A percentile compares a stretch with the other conserved stretches of the same genome.
Conservation (phyloP, 2,797 vertebrate genomes). For the Anolis apletophallus region DNA sequence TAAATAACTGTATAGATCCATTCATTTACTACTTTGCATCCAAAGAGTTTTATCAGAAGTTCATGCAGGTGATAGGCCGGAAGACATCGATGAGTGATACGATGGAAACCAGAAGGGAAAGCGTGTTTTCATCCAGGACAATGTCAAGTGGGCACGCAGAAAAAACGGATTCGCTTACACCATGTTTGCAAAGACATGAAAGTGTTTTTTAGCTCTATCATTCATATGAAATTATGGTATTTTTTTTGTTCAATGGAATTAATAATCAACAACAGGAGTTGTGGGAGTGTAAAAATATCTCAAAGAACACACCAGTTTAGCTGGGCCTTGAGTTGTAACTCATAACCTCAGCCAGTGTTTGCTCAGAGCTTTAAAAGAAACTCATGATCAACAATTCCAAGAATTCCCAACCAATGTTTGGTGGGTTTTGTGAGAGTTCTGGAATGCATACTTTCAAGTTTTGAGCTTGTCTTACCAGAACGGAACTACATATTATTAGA, state of each 20-base stretch:
- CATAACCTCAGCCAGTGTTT: background rate
- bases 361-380: no score
- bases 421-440: background rate
- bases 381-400: no score
- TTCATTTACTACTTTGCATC: constrained; percentile 97
- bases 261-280: background rate
- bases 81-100: constrained; percentile 55
- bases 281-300: background rate
- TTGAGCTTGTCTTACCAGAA: background rate
- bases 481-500: background rate
- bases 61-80: constrained; percentile 76
- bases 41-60: constrained; percentile 88
- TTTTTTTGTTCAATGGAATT: background rate
- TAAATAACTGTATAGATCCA: constrained; percentile 94
- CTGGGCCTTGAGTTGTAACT: no score
- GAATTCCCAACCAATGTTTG: no score
- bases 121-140: constrained; percentile 76
- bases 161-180: constrained; percentile 28
- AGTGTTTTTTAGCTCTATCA: constrained; percentile 72
- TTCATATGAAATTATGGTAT: background rate
- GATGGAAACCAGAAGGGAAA: constrained; percentile 74
- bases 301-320: background rate
- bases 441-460: no score
- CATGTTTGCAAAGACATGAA: constrained; percentile 65
- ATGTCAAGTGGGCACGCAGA: constrained; percentile 68